These are phyloP conservation scores for Parambassis ranga DNA, from an alignment of 2,797 vertebrate genomes.

Conservation along the genomic window DNA sequence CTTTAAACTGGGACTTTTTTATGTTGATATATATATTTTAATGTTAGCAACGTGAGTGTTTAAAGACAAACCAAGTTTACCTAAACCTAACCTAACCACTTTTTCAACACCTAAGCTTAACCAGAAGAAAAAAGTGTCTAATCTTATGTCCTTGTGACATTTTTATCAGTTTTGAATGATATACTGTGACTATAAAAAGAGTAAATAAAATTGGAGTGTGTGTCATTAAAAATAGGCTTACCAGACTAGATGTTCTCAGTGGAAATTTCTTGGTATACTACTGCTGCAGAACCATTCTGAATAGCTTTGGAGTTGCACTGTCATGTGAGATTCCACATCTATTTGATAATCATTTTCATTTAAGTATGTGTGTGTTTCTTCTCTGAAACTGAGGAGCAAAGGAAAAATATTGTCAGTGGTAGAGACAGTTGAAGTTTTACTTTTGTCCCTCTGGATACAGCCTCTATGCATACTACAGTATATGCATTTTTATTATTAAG, in stretches of 20 bases:
- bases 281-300: background rate
- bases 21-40: no score
- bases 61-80: no score
- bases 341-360: constrained; percentile 8
- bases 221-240: background rate
- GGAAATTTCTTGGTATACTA: background rate
- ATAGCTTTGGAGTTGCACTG: background rate
- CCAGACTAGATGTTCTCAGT: background rate
- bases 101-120: no score
- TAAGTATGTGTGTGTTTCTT: background rate
- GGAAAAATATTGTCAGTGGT: background rate
- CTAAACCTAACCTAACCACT: no score
- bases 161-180: background rate
- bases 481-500: background rate
- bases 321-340: constrained; percentile 28
- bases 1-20: no score
- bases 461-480: background rate
- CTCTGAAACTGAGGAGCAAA: background rate
- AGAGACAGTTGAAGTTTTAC: background rate
- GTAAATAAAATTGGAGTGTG: background rate
- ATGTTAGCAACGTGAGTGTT: no score
- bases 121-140: no score
- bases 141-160: background rate
- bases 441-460: background rate
- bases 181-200: background rate